Conservation (phyloP, 1,140 invertebrate species). For the Hylaeus anthracinus region DNA sequence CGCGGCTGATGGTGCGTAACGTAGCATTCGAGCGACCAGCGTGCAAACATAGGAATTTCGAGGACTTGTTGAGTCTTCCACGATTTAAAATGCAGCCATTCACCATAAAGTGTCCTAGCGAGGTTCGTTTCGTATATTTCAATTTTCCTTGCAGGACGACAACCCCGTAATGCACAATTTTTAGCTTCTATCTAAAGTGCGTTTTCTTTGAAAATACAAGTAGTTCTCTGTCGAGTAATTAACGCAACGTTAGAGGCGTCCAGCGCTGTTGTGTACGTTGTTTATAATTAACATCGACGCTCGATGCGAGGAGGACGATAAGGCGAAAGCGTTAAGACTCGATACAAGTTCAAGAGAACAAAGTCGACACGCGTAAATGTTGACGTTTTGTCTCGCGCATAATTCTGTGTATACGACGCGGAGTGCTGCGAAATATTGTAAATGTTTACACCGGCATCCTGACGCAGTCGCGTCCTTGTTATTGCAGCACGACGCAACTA, state of each 20-base stretch:
- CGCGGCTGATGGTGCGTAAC: neutral
- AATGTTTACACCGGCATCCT: neutral
- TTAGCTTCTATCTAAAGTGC: neutral
- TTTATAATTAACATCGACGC: too few species aligned
- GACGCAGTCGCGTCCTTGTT: slow-evolving; percentile 41
- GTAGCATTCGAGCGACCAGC: neutral
- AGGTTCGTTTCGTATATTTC: neutral
- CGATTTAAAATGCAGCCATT: too few species aligned
- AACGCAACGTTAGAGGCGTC: too few species aligned
- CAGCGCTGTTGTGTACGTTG: too few species aligned
- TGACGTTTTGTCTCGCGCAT: neutral
- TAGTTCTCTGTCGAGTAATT: too few species aligned
- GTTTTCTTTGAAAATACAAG: too few species aligned
- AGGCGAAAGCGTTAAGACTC: neutral
- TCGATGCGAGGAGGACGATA: too few species aligned
- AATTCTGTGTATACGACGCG: neutral
- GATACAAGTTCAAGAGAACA: neutral
- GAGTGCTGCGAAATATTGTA: slow-evolving; percentile 44
- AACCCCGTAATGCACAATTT: neutral
- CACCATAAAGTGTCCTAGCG: too few species aligned
- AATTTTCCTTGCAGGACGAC: too few species aligned
- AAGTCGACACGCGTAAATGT: neutral
- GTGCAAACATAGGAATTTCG: neutral
- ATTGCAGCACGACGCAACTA: slow-evolving; percentile 33
- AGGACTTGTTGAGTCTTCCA: neutral